Evolutionary conservation across 2,113 vertebrate species (phyloP), one percentile per base, ranked within the genome.

Genomic region (Centrocercus urophasianus): DNA sequence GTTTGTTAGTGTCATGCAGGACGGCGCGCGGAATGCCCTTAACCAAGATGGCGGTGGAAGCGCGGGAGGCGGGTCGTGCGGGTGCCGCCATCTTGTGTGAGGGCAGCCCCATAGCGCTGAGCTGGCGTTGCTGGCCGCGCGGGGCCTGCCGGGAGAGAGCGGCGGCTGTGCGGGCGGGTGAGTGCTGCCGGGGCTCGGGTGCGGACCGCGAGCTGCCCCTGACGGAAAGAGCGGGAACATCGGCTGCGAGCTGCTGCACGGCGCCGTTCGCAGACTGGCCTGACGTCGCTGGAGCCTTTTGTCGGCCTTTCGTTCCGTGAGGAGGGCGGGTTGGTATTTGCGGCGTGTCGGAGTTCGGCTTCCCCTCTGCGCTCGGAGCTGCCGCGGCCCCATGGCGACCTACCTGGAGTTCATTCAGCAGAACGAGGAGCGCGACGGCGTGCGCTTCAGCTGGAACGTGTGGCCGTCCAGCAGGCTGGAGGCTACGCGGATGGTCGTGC

Each of bases 371-470:
- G 4, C 48, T 25, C 88, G 93, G 89, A 97, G 97, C 92, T 91
- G 89, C 96, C 79, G 91, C 92, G 89, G 89, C 11, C 88, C 72
- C 69, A 99, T 99, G 99, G 95, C 99, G 1, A 99, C 98, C 1
- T 99, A 99, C 92, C 97, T 99, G 97, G 99, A 99, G 97, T 99
- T 99, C 93, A 99, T 99, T 96, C 99, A 99, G 95, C 99, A 99
- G 92, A 99, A 99, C 21, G 99, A 99, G 97, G 99, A 99, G 80
- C 97, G 98, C 13, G 99, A 99, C 19, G 99, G 99, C 1, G 98
- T 99, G 87, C 98, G 99, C 69, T 99, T 99, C 98, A 99, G 99
- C 97, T 99, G 99, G 99, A 99, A 99, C 1, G 98, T 99, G 30
- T 99, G 99, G 99, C 99, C 99, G 24, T 99, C 98, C 73, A 99